Percentiles rank a stretch among this genome's conserved stretches.
phyloP scores from a whole-genome alignment of 2,888 invertebrate species.

The Altica lythri region DNA sequence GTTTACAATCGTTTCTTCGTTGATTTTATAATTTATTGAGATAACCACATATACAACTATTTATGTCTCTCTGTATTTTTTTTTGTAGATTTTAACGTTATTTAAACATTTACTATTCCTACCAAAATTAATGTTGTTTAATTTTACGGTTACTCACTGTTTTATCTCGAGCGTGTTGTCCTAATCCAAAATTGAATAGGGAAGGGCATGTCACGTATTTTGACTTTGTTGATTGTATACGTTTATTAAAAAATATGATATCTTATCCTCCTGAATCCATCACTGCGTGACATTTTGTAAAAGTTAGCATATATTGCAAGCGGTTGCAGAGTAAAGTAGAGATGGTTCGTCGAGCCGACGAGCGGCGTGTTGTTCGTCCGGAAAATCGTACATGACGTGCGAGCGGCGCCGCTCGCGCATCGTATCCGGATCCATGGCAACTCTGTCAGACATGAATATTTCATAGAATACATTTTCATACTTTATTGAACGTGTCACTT shows the following conservation, averaged over 20 bases:
- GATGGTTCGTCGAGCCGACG: not conserved
- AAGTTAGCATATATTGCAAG: constrained; percentile 47
- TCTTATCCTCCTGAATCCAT: constrained; percentile 1
- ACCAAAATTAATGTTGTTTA: no score
- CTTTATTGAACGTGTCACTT: constrained; percentile 61
- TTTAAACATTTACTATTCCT: no score
- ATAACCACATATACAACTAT: no score
- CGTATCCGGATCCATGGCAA: constrained; percentile 58
- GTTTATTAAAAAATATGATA: not conserved
- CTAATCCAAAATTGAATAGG: no score
- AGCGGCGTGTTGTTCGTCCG: constrained; percentile 48
- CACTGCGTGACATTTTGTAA: constrained; percentile 2
- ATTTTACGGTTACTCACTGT: no score
- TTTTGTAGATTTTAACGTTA: no score
- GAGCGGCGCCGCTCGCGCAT: constrained; percentile 40
- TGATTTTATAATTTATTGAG: no score
- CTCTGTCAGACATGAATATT: constrained; percentile 59
- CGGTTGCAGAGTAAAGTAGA: constrained; percentile 44
- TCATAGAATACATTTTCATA: constrained; percentile 61
- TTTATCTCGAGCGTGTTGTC: no score
- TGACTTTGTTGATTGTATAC: no score
- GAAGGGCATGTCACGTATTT: no score
- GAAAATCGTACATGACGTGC: constrained; percentile 52
- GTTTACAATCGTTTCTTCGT: no score
- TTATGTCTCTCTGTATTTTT: no score